A percentile compares a stretch with the other conserved stretches of the same genome.
Conservation (phyloP, 2,888 invertebrate genomes). For the Oxytorus armatus region DNA sequence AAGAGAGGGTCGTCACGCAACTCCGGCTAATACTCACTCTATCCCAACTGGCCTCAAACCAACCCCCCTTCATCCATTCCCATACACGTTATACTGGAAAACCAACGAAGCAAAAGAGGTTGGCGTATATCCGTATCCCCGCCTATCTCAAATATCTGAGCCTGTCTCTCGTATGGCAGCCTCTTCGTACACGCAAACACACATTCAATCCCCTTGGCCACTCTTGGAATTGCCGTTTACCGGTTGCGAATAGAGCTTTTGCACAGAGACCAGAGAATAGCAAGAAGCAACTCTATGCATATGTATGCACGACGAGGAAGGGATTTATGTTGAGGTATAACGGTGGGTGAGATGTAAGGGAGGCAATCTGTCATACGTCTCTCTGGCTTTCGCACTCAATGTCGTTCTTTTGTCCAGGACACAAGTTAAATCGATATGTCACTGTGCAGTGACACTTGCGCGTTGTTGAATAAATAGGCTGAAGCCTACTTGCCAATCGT, state of each 20-base stretch:
- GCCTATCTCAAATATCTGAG: constrained; percentile 24
- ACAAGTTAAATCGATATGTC: constrained; percentile 29
- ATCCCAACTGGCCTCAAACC: constrained; percentile 28
- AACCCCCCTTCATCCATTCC: constrained; percentile 21
- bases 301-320: neutral
- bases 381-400: constrained; percentile 1
- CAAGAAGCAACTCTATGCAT: constrained; percentile 37
- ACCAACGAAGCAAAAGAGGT: constrained; percentile 29
- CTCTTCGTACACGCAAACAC: constrained; percentile 22
- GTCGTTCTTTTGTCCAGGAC: neutral
- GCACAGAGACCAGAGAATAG: neutral
- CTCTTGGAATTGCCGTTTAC: constrained; percentile 53
- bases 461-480: constrained; percentile 33
- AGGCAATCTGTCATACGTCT: constrained; percentile 36
- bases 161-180: constrained; percentile 12
- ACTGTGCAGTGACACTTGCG: constrained; percentile 19
- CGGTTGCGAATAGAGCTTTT: constrained; percentile 15
- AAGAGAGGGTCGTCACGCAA: constrained; percentile 63
- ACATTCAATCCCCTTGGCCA: constrained; percentile 38
- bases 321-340: constrained; percentile 11
- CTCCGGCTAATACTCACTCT: constrained; percentile 59
- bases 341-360: constrained; percentile 32
- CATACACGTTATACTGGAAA: neutral
- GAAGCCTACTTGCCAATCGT: too few relatives aligned
- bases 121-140: constrained; percentile 31